A percentile compares a stretch with the other conserved stretches of the same genome.
Evolutionary conservation across 2,113 vertebrate genomes (phyloP).

Genomic region (Oceanodroma tethys): DNA sequence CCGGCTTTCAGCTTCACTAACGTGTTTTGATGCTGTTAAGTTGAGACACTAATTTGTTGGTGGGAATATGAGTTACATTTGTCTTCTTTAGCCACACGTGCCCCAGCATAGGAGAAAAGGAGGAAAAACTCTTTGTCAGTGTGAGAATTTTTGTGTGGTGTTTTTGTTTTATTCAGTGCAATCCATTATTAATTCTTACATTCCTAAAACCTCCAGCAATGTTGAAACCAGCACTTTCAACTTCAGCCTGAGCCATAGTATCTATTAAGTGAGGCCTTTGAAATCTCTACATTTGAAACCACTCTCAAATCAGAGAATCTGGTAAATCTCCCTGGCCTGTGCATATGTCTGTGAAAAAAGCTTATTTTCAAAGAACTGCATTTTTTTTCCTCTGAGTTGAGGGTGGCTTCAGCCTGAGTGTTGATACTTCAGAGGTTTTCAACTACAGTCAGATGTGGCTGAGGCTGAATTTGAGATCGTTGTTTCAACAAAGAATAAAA

Average conservation of each 20-base stretch:
- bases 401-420: neutral
- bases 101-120: neutral
- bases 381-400: neutral
- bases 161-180: constrained; percentile 37
- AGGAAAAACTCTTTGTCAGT: neutral
- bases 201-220: neutral
- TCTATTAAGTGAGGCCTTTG: constrained; percentile 15
- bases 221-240: constrained; percentile 1
- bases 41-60: neutral
- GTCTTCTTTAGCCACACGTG: neutral
- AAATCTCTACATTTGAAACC: constrained; percentile 16
- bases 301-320: constrained; percentile 5
- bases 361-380: neutral
- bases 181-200: constrained; percentile 29
- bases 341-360: neutral
- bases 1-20: neutral
- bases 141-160: neutral
- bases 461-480: neutral
- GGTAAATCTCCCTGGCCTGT: neutral
- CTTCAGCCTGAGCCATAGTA: neutral
- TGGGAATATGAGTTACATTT: neutral
- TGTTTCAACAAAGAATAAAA: neutral
- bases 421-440: neutral
- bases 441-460: neutral
- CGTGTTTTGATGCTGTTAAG: neutral